These are phyloP conservation scores for Hedya salicella DNA, from an alignment of 2,888 invertebrate genomes.

Conservation along the genomic window DNA sequence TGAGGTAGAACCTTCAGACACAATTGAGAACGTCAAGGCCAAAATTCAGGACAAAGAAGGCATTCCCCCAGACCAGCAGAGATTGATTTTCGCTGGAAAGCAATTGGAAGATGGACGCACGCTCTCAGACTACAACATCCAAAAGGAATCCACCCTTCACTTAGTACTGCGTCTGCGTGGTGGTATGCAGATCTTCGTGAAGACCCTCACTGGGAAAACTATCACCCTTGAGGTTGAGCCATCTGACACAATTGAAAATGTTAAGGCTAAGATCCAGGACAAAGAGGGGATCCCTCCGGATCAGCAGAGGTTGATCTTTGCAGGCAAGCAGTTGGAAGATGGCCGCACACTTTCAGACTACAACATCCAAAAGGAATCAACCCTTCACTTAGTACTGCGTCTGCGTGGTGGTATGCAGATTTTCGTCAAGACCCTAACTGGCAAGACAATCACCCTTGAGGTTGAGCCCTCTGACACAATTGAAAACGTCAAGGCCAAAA, in stretches of 20 bases:
- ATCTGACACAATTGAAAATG: slow-evolving; percentile 62
- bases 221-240: slow-evolving; percentile 59
- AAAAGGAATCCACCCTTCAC: slow-evolving; percentile 38
- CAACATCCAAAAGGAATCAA: slow-evolving; percentile 66
- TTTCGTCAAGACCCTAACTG: slow-evolving; percentile 61
- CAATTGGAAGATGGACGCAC: slow-evolving; percentile 50
- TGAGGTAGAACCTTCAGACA: slow-evolving; percentile 51
- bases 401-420: slow-evolving; percentile 67
- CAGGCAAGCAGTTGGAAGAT: slow-evolving; percentile 63
- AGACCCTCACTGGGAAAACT: slow-evolving; percentile 55
- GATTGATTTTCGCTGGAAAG: slow-evolving; percentile 50
- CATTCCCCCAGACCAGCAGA: slow-evolving; percentile 51
- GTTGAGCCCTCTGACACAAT: slow-evolving; percentile 56
- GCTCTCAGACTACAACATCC: slow-evolving; percentile 42
- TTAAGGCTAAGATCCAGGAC: slow-evolving; percentile 60
- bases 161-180: slow-evolving; percentile 43
- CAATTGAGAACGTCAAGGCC: slow-evolving; percentile 51
- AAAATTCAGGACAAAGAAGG: slow-evolving; percentile 52
- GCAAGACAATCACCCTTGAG: slow-evolving; percentile 60
- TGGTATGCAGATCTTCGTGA: slow-evolving; percentile 55
- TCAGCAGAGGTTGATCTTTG: slow-evolving; percentile 59
- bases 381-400: slow-evolving; percentile 58
- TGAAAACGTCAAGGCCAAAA: slow-evolving; percentile 55
- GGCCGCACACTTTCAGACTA: slow-evolving; percentile 62
- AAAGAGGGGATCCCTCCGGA: slow-evolving; percentile 63